Conservation (phyloP, 2,113 vertebrate genomes). For the Nothoprocta perdicaria region DNA sequence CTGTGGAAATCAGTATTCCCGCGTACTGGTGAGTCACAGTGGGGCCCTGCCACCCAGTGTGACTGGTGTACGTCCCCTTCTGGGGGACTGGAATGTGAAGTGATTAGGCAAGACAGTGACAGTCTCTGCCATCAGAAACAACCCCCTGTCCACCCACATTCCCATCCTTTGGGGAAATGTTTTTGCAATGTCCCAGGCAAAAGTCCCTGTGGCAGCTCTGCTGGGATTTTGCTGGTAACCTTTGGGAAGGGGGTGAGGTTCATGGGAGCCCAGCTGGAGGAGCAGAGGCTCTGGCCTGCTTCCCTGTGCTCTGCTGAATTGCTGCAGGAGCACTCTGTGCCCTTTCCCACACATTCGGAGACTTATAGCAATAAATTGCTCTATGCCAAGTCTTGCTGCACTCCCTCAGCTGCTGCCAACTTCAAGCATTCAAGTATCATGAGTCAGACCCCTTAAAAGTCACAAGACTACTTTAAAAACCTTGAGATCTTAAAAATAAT, state of each 20-base stretch:
- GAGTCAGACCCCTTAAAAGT: slow-evolving; percentile 60
- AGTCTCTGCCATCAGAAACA: rapidly evolving
- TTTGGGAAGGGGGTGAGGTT: rapidly evolving
- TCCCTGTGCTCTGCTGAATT: background rate
- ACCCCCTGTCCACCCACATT: background rate
- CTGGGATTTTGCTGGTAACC: background rate
- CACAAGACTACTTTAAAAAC: slow-evolving; percentile 55
- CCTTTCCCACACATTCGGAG: slow-evolving; percentile 60
- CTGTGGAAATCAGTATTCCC: background rate
- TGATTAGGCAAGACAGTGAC: rapidly evolving
- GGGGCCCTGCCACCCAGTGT: background rate
- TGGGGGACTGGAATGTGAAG: rapidly evolving
- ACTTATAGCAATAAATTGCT: slow-evolving; percentile 37
- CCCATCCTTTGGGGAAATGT: background rate
- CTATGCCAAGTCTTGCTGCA: background rate
- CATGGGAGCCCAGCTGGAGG: rapidly evolving
- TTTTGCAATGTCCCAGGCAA: background rate
- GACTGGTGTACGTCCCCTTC: too few species aligned
- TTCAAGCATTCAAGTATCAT: slow-evolving; percentile 48
- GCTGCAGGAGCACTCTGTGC: background rate
- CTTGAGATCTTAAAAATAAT: slow-evolving; percentile 62
- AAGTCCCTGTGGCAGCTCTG: background rate
- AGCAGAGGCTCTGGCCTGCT: background rate
- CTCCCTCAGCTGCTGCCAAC: slow-evolving; percentile 30
- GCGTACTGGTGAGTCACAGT: rapidly evolving